These are phyloP conservation scores for Chrysocyon brachyurus DNA, from an alignment of 2,797 vertebrate genomes.

Conservation along the genomic window DNA sequence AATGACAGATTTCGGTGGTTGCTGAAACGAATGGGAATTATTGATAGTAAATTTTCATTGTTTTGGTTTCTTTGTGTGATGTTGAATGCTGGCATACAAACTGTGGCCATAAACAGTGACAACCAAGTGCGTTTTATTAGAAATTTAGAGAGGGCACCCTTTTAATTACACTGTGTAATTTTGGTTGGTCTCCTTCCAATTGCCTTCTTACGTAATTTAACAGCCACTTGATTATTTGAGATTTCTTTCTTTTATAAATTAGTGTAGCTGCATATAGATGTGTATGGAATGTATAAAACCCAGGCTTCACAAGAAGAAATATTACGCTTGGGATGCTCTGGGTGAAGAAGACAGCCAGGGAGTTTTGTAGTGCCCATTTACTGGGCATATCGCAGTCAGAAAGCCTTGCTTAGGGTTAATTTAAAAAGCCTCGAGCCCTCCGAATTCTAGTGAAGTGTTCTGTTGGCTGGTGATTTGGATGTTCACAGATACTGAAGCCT, in stretches of 20 bases:
- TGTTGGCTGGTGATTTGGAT: conserved; percentile 53
- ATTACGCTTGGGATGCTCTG: background rate
- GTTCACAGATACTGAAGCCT: background rate
- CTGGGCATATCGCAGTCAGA: background rate
- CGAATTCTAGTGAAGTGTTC: background rate
- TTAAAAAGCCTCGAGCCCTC: background rate
- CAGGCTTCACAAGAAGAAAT: background rate
- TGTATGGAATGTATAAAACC: background rate
- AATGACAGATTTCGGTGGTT: conserved; percentile 74
- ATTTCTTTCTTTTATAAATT: conserved; percentile 61
- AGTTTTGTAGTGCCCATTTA: background rate
- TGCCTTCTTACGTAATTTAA: conserved; percentile 79
- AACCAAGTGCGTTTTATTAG: background rate
- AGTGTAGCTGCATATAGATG: conserved; percentile 25
- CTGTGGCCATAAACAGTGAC: background rate
- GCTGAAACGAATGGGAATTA: conserved; percentile 68
- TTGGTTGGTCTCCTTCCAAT: conserved; percentile 46
- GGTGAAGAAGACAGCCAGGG: background rate
- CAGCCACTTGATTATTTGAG: conserved; percentile 68
- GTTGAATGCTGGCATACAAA: conserved; percentile 3
- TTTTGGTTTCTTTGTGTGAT: conserved; percentile 64
- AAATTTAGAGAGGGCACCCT: conserved; percentile 40
- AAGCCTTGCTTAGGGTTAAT: background rate
- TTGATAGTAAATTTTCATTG: conserved; percentile 68
- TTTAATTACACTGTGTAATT: conserved; percentile 51